Base-by-base conservation (phyloP, 2,113 vertebrate genomes). In the Malurus alboscapulatus region DNA sequence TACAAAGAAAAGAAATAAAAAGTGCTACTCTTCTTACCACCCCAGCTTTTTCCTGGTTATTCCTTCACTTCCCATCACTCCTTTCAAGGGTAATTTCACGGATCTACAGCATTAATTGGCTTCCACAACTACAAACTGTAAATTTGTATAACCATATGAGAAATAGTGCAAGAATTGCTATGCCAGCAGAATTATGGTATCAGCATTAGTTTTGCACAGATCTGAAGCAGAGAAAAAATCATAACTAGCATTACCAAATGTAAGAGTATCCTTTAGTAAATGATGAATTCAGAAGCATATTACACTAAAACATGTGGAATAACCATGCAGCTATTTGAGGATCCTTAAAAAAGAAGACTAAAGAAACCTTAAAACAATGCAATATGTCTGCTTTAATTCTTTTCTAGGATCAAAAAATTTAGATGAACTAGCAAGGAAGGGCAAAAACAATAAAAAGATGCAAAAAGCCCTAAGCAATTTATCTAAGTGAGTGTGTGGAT, bases 401-500 rank as follows among this genome's bases (percentile, higher is more conserved):
- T n/a, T 67, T 63, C 1, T 65, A 72, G 68, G 24, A 57, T 7
- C 8, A n/a, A 62, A 83, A 85, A 8, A 45, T 32, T 21, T 27
- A 87, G n/a, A 19, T 66, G 18, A 76, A 30, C 9, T 34, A 47
- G n/a, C 4, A 84, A 76, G 62, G 34, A 71, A 68, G 6, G 18
- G 24, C 13, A 58, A 74, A 88, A 65, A 6, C 15, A 45, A 22
- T 25, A 38, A 58, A 57, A 69, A 30, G 14, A 17, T 6, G 2
- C 5, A 44, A 51, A 68, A 66, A 51, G 30, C 2, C 7, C 8
- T 24, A 30, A 61, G 26, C 6, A 1, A 54, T n/a, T 16, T 69
- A 40, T 16, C 0, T 27, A 66, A 54, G 30, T 1, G 2, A 79
- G 4, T 2, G 1, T 25, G 26, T 27, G 22, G 45, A 8, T 25